Evolutionary conservation across 2,888 invertebrate species (phyloP).

Genomic region (Calephelis perditalis): DNA sequence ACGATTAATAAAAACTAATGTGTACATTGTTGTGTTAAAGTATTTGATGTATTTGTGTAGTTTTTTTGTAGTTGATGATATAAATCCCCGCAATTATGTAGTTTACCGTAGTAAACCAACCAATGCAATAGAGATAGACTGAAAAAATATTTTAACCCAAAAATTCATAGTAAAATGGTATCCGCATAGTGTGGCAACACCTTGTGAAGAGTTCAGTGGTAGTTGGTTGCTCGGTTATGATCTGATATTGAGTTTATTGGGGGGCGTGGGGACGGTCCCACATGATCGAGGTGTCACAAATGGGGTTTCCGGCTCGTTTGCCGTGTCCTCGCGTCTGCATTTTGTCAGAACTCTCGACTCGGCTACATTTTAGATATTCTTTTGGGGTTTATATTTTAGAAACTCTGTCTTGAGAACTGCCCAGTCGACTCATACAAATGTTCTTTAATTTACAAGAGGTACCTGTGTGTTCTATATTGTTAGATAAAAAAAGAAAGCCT

Average conservation of each 20-base stretch:
- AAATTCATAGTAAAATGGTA: too few species aligned
- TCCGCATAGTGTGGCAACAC: not conserved
- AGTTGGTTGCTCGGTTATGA: slow-evolving; percentile 40
- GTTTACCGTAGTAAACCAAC: too few species aligned
- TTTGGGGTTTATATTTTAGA: slow-evolving; percentile 16
- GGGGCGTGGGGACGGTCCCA: slow-evolving; percentile 32
- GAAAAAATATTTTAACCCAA: too few species aligned
- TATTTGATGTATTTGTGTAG: too few species aligned
- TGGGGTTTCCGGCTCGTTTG: slow-evolving; percentile 35
- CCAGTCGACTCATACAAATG: not conserved
- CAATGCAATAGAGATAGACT: too few species aligned
- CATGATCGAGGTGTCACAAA: slow-evolving; percentile 35
- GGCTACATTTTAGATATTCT: slow-evolving; percentile 23
- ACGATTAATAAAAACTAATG: too few species aligned
- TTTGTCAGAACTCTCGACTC: slow-evolving; percentile 19
- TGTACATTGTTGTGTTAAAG: too few species aligned
- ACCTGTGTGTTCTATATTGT: not conserved
- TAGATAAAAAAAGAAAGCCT: too few species aligned
- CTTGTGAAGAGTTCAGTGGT: slow-evolving; percentile 22
- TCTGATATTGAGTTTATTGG: slow-evolving; percentile 62
- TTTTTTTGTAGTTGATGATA: too few species aligned
- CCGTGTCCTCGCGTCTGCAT: slow-evolving; percentile 29
- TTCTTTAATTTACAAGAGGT: not conserved
- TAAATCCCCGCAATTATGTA: too few species aligned
- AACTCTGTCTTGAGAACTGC: not conserved